phyloP scores from a whole-genome alignment of 2,888 invertebrate genomes.

The Drosophila formosana region DNA sequence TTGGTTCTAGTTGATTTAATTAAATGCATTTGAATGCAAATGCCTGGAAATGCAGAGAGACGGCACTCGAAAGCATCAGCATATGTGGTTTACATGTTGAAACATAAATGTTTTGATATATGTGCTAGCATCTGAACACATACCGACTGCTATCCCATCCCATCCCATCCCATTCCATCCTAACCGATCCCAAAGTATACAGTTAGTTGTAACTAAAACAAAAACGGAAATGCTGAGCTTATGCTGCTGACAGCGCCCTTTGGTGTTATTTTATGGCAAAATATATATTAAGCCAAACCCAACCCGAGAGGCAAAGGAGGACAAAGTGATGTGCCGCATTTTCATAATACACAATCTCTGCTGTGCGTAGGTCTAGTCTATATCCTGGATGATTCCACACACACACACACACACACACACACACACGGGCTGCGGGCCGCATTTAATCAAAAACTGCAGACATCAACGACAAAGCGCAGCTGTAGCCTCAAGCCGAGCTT shows the following conservation, averaged over 20 bases:
- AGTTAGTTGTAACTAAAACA: conserved; percentile 71
- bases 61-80: conserved; percentile 61
- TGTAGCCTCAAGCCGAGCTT: conserved; percentile 30
- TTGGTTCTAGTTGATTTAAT: conserved; percentile 81
- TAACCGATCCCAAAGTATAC: conserved; percentile 13
- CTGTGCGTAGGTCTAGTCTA: conserved; percentile 21
- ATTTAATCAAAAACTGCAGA: conserved; percentile 71
- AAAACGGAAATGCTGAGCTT: conserved; percentile 72
- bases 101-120: conserved; percentile 62
- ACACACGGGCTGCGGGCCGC: conserved; percentile 59
- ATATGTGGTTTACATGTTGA: conserved; percentile 62
- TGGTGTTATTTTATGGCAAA: conserved; percentile 72
- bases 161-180: neutral
- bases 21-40: conserved; percentile 82
- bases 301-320: neutral
- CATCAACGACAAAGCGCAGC: conserved; percentile 30
- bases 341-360: conserved; percentile 54
- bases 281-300: conserved; percentile 44
- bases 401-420: neutral
- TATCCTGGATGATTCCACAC: neutral
- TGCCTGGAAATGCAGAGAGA: conserved; percentile 66
- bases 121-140: neutral
- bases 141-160: neutral
- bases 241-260: conserved; percentile 75
- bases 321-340: conserved; percentile 36